phyloP scores from a whole-genome alignment of 2,888 invertebrate species.

The Polymixis lichenea region DNA sequence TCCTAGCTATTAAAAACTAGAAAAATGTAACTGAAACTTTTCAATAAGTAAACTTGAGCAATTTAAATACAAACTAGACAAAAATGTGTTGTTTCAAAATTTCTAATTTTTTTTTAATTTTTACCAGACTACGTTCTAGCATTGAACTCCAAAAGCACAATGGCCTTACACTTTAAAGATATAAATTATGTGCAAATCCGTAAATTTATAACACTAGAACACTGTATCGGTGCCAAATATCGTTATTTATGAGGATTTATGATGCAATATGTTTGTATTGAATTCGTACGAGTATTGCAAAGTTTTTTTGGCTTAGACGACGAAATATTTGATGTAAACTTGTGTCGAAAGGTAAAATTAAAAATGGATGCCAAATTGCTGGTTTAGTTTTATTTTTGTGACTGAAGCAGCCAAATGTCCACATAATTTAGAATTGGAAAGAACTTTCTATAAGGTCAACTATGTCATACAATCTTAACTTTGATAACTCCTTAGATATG shows the following conservation, averaged over 20 bases:
- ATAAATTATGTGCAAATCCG: constrained; percentile 69
- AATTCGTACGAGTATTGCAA: constrained; percentile 54
- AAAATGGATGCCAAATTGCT: constrained; percentile 55
- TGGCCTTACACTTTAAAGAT: constrained; percentile 59
- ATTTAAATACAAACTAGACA: background rate
- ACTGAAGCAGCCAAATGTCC: constrained; percentile 22
- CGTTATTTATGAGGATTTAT: constrained; percentile 70
- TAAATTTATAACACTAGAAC: constrained; percentile 66
- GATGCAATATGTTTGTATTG: constrained; percentile 69
- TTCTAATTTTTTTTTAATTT: background rate
- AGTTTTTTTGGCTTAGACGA: constrained; percentile 64
- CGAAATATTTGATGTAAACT: constrained; percentile 53
- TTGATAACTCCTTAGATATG: background rate
- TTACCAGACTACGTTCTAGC: background rate
- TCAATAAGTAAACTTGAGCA: background rate
- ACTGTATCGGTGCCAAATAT: constrained; percentile 68
- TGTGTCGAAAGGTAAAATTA: constrained; percentile 55
- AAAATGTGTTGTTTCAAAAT: background rate
- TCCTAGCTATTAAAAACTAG: background rate
- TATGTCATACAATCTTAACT: background rate
- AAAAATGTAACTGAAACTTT: background rate
- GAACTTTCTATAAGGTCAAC: constrained; percentile 9
- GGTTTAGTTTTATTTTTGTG: constrained; percentile 41
- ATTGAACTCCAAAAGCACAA: constrained; percentile 55
- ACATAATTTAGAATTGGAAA: constrained; percentile 20